Percentiles rank a stretch among this genome's conserved stretches.
These are phyloP conservation scores for Chrysogorgia sp. DNA, from an alignment of 92 coral and sea anemone genomes.

Conservation along the genomic window DNA sequence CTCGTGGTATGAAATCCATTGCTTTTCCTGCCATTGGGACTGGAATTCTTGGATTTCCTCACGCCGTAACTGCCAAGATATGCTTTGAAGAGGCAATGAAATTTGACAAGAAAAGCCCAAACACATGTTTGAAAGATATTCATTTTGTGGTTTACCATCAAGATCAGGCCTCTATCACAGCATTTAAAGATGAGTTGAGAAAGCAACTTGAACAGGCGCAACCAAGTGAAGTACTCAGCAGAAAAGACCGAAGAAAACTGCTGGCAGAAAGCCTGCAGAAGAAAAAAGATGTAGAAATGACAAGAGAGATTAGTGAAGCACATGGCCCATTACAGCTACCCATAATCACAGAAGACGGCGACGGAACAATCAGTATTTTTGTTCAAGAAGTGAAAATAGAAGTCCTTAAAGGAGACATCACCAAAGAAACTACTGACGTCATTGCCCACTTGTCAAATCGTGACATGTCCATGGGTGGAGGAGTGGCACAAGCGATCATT, in stretches of 20 bases:
- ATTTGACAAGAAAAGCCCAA: slow-evolving; percentile 60
- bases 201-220: slow-evolving; percentile 6
- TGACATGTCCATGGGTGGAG: slow-evolving; percentile 53
- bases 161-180: slow-evolving; percentile 44
- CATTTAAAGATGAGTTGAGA: slow-evolving; percentile 26
- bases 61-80: slow-evolving; percentile 44
- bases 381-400: slow-evolving; percentile 40
- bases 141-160: slow-evolving; percentile 70
- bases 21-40: slow-evolving; percentile 89
- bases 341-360: background rate
- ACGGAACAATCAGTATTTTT: background rate
- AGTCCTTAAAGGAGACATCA: slow-evolving; percentile 72
- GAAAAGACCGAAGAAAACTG: background rate
- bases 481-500: slow-evolving; percentile 66
- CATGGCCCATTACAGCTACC: background rate
- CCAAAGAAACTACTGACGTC: slow-evolving; percentile 71
- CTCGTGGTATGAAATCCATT: background rate
- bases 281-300: background rate
- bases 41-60: slow-evolving; percentile 72
- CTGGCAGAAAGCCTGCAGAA: background rate
- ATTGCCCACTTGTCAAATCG: slow-evolving; percentile 65
- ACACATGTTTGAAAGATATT: slow-evolving; percentile 57
- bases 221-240: background rate
- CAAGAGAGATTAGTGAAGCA: no score
- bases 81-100: slow-evolving; percentile 54